Conservation (phyloP, 2,888 invertebrate species). For the Nymphalis polychloros region DNA sequence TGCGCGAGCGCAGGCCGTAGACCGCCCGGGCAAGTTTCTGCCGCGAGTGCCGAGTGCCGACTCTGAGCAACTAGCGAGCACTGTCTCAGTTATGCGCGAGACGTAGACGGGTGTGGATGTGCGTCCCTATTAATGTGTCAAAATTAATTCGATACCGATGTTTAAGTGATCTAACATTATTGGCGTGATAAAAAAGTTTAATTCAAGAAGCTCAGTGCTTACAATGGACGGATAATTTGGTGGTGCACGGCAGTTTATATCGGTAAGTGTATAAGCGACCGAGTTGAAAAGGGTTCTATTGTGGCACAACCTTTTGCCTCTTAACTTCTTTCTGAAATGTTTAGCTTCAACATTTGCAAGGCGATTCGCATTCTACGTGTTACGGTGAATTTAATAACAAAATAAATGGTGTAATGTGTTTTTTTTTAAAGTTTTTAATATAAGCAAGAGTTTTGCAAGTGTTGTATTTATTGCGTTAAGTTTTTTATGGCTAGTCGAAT, state of each 20-base stretch:
- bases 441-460: conserved; percentile 23
- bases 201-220: conserved; percentile 48
- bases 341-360: conserved; percentile 63
- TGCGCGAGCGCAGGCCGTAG: conserved; percentile 59
- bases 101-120: conserved; percentile 58
- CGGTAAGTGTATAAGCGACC: conserved; percentile 55
- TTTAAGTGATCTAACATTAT: conserved; percentile 61
- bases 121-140: conserved; percentile 45
- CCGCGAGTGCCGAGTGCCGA: conserved; percentile 7
- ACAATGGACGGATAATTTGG: conserved; percentile 61
- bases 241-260: conserved; percentile 47
- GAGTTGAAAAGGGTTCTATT: conserved; percentile 58
- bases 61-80: neutral
- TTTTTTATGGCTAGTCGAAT: conserved; percentile 40
- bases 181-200: conserved; percentile 52
- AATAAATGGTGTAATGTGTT: conserved; percentile 54
- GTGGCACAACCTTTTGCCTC: conserved; percentile 51
- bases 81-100: conserved; percentile 61
- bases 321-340: conserved; percentile 43
- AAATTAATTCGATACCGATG: conserved; percentile 66
- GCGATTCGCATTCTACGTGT: conserved; percentile 63
- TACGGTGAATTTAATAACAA: conserved; percentile 63
- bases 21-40: conserved; percentile 68
- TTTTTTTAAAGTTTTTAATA: conserved; percentile 12
- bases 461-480: conserved; percentile 15